A percentile compares a stretch with the other conserved stretches of the same genome.
These are phyloP conservation scores for Cherax destructor DNA, from an alignment of 1,140 invertebrate genomes.

Conservation along the genomic window DNA sequence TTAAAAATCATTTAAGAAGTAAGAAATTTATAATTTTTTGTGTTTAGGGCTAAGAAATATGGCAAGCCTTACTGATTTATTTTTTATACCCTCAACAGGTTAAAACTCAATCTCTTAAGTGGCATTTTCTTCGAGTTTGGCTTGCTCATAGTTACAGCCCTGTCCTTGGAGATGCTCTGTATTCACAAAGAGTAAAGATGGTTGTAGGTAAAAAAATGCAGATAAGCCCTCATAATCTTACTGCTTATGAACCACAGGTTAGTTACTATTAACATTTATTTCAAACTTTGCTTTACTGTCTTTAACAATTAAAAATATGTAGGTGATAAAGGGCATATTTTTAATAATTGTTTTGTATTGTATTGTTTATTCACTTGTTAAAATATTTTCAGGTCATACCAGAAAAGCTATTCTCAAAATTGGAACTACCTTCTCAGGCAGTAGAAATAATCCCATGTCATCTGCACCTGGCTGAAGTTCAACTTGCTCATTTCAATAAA, in stretches of 20 bases:
- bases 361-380: neutral
- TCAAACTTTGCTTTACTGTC: neutral
- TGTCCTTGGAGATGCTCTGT: slow-evolving; percentile 29
- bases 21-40: too few species aligned
- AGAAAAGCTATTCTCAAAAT: slow-evolving; percentile 7
- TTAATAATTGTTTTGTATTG: neutral
- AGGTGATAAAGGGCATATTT: neutral
- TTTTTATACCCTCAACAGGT: slow-evolving; percentile 1
- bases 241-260: slow-evolving; percentile 26
- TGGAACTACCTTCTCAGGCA: slow-evolving; percentile 7
- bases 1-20: too few species aligned
- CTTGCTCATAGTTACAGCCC: slow-evolving; percentile 30
- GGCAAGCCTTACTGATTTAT: too few species aligned
- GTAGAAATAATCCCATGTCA: slow-evolving; percentile 35
- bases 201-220: neutral
- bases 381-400: slow-evolving; percentile 6
- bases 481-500: slow-evolving; percentile 17
- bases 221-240: slow-evolving; percentile 33
- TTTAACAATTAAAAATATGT: too few species aligned
- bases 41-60: too few species aligned
- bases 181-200: slow-evolving; percentile 22
- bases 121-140: slow-evolving; percentile 46
- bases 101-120: slow-evolving; percentile 4
- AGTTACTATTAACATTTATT: neutral
- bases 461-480: slow-evolving; percentile 14